Conservation (phyloP, 2,797 vertebrate genomes). For the Xyrichtys novacula region DNA sequence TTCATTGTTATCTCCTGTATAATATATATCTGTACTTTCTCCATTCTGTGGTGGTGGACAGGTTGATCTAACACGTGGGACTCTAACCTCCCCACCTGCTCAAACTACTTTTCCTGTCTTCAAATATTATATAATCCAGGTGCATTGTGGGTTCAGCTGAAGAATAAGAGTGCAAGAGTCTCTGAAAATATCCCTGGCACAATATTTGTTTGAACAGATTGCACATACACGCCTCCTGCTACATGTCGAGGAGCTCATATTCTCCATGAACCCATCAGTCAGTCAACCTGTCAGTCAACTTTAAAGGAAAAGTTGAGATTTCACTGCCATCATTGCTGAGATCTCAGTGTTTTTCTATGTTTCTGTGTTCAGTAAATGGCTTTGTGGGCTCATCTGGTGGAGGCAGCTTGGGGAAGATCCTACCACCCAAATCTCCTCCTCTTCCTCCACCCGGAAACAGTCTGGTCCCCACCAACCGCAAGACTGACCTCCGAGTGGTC, state of each 20-base stretch:
- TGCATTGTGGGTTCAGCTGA: constrained; percentile 7
- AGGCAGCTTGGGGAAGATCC: constrained; percentile 88
- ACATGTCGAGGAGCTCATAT: not conserved
- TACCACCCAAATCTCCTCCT: constrained; percentile 90
- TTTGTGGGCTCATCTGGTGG: constrained; percentile 87
- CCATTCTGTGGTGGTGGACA: constrained; percentile 14
- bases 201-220: constrained; percentile 11
- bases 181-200: constrained; percentile 1
- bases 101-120: constrained; percentile 16
- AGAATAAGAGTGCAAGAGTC: not conserved
- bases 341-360: not conserved
- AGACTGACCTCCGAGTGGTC: constrained; percentile 93
- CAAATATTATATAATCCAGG: constrained; percentile 11
- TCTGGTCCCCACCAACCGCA: constrained; percentile 85
- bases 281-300: not conserved
- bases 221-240: not conserved
- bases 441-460: constrained; percentile 88
- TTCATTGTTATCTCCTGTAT: constrained; percentile 73
- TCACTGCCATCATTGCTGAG: not conserved
- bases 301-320: not conserved
- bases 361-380: constrained; percentile 88
- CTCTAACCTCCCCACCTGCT: constrained; percentile 1
- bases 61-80: constrained; percentile 12
- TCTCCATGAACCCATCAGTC: constrained; percentile 1
- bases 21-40: constrained; percentile 64